These are phyloP conservation scores for Holacanthus passer DNA, from an alignment of 2,113 vertebrate genomes.

Conservation along the genomic window DNA sequence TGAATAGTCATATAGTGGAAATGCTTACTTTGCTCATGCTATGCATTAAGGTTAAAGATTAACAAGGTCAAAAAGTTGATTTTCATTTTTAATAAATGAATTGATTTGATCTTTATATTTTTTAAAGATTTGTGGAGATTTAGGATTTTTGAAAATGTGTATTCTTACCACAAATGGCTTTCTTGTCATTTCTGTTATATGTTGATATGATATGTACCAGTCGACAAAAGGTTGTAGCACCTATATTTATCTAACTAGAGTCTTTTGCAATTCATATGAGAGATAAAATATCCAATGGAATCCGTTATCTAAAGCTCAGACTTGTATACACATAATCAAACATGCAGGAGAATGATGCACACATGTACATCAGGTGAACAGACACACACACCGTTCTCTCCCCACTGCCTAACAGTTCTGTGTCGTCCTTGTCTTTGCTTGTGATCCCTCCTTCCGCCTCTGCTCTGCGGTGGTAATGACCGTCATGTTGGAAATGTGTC, in stretches of 20 bases:
- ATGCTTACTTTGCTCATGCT: no score
- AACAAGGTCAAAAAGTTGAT: no score
- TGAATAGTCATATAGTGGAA: no score
- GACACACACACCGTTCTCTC: neutral
- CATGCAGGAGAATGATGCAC: neutral
- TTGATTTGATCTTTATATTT: neutral
- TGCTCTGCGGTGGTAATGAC: slow-evolving; percentile 39
- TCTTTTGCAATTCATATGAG: neutral
- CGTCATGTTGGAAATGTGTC: slow-evolving; percentile 71
- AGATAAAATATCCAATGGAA: neutral
- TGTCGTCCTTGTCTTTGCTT: slow-evolving; percentile 39
- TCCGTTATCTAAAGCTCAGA: neutral
- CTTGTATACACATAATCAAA: neutral
- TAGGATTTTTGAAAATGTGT: neutral
- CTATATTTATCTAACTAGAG: neutral
- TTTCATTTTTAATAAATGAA: neutral
- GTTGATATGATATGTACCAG: neutral
- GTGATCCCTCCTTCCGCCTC: slow-evolving; percentile 27
- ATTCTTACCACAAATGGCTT: neutral
- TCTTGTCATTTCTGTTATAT: neutral
- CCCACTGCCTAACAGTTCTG: neutral
- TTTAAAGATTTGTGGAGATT: neutral
- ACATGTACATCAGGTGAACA: neutral
- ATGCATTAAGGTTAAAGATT: no score
- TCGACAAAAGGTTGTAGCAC: neutral